Conservation (phyloP, 2,113 vertebrate species). For the Etia nguti region DNA sequence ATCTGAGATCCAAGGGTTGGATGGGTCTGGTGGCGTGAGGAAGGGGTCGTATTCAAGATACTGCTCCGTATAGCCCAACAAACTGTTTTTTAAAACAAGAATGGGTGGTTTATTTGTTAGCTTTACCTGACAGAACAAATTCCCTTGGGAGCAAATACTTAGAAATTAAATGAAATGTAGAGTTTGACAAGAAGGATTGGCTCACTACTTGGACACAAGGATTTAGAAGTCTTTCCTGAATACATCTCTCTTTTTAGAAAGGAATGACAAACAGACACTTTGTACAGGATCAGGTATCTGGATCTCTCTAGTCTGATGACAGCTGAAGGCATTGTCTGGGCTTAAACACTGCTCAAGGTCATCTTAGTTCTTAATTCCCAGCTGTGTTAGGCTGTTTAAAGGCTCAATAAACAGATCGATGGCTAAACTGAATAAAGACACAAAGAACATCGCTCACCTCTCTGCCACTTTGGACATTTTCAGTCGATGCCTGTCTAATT, state of each 20-base stretch:
- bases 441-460: conserved; percentile 76
- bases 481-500: conserved; percentile 96
- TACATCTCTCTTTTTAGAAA: background rate
- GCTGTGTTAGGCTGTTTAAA: conserved; percentile 45
- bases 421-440: conserved; percentile 51
- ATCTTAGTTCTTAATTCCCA: conserved; percentile 24
- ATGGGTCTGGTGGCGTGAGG: conserved; percentile 86
- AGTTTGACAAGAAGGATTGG: background rate
- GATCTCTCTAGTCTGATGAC: background rate
- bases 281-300: background rate
- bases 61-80: conserved; percentile 92
- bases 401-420: conserved; percentile 61
- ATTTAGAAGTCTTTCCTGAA: background rate
- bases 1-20: conserved; percentile 94
- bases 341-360: conserved; percentile 36
- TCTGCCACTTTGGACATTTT: conserved; percentile 99
- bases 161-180: background rate
- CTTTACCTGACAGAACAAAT: background rate
- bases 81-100: conserved; percentile 62
- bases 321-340: background rate
- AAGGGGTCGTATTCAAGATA: conserved; percentile 97
- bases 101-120: background rate
- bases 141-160: background rate
- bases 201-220: background rate
- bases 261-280: background rate